Evolutionary conservation across 1,140 invertebrate genomes (phyloP).

Genomic region (Aphis craccivora): DNA sequence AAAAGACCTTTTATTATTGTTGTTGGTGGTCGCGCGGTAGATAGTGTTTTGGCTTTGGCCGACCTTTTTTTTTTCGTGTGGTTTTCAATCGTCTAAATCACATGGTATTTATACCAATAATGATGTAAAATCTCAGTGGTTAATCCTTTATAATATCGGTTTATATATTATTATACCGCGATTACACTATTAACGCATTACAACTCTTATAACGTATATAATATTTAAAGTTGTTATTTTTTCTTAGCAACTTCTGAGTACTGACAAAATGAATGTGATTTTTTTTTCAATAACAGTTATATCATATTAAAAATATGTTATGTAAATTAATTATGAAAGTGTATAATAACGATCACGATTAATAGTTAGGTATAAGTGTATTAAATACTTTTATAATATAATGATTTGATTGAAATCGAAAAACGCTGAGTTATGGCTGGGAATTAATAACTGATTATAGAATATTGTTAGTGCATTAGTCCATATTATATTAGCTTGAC

Average conservation of each 20-base stretch:
- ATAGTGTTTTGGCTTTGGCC: slow-evolving; percentile 5
- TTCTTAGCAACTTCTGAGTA: neutral
- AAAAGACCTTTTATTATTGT: slow-evolving; percentile 50
- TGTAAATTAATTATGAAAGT: no score
- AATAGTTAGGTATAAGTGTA: neutral
- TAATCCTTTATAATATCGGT: neutral
- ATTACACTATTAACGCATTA: neutral
- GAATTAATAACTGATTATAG: neutral
- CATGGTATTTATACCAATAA: neutral
- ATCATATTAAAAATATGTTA: no score
- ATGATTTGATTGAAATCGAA: neutral
- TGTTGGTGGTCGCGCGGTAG: slow-evolving; percentile 9
- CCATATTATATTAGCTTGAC: neutral
- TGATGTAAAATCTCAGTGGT: slow-evolving; percentile 34
- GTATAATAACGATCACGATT: neutral
- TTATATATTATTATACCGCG: neutral
- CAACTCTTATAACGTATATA: neutral
- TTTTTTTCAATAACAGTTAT: no score
- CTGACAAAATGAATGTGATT: neutral
- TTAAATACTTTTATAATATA: neutral
- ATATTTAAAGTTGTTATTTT: neutral
- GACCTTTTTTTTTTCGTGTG: slow-evolving; percentile 52
- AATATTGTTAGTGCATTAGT: neutral
- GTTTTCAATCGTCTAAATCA: slow-evolving; percentile 47
- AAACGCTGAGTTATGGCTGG: neutral